Base-by-base conservation (phyloP, 2,797 vertebrate genomes). In the Poeciliopsis turneri region DNA sequence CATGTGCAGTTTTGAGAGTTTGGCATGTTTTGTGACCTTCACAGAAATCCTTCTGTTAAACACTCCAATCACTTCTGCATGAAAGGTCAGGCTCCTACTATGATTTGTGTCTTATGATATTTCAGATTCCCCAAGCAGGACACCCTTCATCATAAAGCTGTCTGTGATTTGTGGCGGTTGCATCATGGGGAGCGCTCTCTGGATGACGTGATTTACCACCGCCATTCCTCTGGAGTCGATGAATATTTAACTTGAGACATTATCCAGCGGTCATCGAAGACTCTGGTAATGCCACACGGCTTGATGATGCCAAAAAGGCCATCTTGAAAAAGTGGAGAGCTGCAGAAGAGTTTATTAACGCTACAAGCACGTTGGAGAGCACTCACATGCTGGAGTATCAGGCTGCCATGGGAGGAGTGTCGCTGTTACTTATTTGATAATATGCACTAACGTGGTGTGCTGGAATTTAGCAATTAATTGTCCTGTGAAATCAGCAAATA, bases 71-170 rank as follows among this genome's bases (percentile, higher is more conserved):
- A 47, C 53, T n/a, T 46, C 36, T 59, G 18, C 53, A 53, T 72
- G 46, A 84, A 70, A 79, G 45, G 47, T 75, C 80, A 84, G 77
- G 45, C 0, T 69, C 9, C 68, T 13, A 20, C 69, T 79, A 59
- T 76, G 43, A 76, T 75, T 20, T 70, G 36, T 59, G 79, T 81
- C 77, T 78, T 64, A 83, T 84, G 81, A 68, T 75, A 51, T 78
- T 75, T 9, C 36, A 79, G 76, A 82, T 74, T 9, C 8, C 64
- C 41, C 68, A 75, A 49, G 64, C 33, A 12, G 43, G 68, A 82
- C 36, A 30, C 28, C 46, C 39, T 72, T 71, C 9, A 0, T 82
- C 81, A 18, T 87, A 84, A 90, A 86, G 72, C 33, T 84, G 82
- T 74, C 81, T 41, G 30, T 81, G 80, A 88, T 85, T 81, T 79